phyloP scores from a whole-genome alignment of 2,797 vertebrate species.

The Loris lydekkerianus region DNA sequence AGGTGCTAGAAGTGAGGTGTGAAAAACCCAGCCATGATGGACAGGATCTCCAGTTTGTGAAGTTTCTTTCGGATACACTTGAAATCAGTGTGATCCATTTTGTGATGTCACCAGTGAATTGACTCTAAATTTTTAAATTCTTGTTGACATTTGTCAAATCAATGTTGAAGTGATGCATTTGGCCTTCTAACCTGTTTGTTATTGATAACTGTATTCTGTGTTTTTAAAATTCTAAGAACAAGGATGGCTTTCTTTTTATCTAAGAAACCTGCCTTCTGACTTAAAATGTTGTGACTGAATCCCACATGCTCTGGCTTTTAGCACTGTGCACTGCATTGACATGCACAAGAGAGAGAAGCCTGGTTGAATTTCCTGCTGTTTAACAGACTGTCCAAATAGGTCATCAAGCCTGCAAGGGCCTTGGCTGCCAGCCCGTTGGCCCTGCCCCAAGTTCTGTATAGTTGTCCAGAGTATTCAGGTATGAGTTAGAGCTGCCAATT shows the following conservation, averaged over 20 bases:
- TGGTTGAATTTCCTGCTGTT: slow-evolving; percentile 67
- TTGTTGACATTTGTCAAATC: not conserved
- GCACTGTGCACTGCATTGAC: not conserved
- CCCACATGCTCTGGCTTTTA: not conserved
- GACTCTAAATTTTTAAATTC: not conserved
- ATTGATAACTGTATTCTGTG: not conserved
- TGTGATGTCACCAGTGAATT: not conserved
- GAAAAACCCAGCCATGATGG: not conserved
- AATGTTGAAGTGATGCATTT: not conserved
- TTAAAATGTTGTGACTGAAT: not conserved
- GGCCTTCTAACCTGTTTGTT: slow-evolving; percentile 16
- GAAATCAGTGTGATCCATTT: not conserved
- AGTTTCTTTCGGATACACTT: not conserved
- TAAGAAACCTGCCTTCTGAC: slow-evolving; percentile 27
- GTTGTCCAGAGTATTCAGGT: not conserved
- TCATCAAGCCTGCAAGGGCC: slow-evolving; percentile 6
- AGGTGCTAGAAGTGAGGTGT: slow-evolving; percentile 39
- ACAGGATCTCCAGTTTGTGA: not conserved
- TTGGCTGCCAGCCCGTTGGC: not conserved
- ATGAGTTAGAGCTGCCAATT: not conserved
- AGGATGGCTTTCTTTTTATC: slow-evolving; percentile 11
- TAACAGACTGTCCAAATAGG: slow-evolving; percentile 54
- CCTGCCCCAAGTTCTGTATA: not conserved
- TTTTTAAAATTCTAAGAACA: slow-evolving; percentile 43
- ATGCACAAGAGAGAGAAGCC: slow-evolving; percentile 32